Evolutionary conservation across 2,797 vertebrate species (phyloP).

Genomic region (Hemitrygon akajei): DNA sequence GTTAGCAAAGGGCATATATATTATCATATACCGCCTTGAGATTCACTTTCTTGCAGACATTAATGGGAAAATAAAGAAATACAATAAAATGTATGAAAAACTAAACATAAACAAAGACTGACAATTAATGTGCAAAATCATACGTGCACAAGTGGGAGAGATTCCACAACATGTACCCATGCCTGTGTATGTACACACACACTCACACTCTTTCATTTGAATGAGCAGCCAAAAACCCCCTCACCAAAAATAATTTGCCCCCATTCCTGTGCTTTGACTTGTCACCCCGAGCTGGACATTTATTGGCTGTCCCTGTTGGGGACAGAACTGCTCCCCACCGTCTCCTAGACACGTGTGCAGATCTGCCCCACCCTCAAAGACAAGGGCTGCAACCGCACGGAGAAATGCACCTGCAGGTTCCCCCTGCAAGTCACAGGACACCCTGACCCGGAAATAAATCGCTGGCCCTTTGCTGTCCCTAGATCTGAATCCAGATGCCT

Average conservation of each 20-base stretch:
- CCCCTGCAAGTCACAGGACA: not conserved
- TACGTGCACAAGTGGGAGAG: not conserved
- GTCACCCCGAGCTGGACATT: no score
- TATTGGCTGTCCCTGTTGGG: not conserved
- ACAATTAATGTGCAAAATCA: no score
- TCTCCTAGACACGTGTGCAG: not conserved
- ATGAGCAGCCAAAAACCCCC: not conserved
- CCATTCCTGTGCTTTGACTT: no score
- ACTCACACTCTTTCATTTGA: not conserved
- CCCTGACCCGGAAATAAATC: not conserved
- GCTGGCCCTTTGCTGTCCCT: not conserved
- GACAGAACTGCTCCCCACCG: not conserved
- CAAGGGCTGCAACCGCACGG: not conserved
- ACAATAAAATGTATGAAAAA: no score
- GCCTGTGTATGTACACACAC: not conserved
- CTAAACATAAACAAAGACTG: no score
- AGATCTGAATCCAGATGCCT: not conserved
- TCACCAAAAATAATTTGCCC: not conserved
- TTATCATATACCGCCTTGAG: no score
- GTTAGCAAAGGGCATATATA: no score
- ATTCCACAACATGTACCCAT: no score
- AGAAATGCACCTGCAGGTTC: not conserved
- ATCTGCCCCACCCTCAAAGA: not conserved
- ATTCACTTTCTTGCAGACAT: no score
- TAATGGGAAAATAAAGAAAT: no score